Evolutionary conservation across 2,797 vertebrate species (phyloP).

Genomic region (Neopelma chrysocephalum): DNA sequence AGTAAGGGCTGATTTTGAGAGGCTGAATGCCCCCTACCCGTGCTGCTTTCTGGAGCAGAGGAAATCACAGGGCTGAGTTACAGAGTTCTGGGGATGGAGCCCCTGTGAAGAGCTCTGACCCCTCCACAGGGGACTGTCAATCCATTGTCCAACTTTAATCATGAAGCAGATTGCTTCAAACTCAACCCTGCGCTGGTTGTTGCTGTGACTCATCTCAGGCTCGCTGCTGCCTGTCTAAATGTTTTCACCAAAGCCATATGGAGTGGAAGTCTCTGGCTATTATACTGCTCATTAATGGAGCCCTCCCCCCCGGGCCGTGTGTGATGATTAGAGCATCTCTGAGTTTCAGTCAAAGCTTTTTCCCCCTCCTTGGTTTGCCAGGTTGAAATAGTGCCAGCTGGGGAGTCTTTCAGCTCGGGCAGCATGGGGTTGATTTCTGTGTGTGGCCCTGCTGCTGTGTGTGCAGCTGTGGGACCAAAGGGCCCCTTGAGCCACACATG

Average conservation of each 20-base stretch:
- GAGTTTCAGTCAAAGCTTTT: neutral
- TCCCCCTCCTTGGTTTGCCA: neutral
- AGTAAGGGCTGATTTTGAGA: neutral
- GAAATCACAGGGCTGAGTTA: neutral
- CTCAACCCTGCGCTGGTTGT: neutral
- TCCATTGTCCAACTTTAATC: neutral
- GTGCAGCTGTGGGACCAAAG: neutral
- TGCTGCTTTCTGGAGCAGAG: neutral
- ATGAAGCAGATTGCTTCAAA: neutral
- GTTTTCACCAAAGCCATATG: neutral
- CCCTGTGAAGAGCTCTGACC: neutral
- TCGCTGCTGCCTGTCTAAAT: slow-evolving; percentile 30
- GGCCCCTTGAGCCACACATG: rapidly evolving
- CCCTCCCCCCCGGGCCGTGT: neutral
- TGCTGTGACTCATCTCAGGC: slow-evolving; percentile 22
- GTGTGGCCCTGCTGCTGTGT: neutral
- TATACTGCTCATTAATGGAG: neutral
- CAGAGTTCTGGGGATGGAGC: neutral
- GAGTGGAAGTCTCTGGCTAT: neutral
- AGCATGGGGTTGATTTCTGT: neutral
- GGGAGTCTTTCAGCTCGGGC: neutral
- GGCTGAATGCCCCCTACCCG: neutral
- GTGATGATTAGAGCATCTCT: neutral
- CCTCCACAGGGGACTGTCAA: neutral
- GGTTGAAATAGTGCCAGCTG: neutral